These are phyloP conservation scores for Enteromius anoplus DNA, from an alignment of 2,797 vertebrate genomes.

Conservation along the genomic window DNA sequence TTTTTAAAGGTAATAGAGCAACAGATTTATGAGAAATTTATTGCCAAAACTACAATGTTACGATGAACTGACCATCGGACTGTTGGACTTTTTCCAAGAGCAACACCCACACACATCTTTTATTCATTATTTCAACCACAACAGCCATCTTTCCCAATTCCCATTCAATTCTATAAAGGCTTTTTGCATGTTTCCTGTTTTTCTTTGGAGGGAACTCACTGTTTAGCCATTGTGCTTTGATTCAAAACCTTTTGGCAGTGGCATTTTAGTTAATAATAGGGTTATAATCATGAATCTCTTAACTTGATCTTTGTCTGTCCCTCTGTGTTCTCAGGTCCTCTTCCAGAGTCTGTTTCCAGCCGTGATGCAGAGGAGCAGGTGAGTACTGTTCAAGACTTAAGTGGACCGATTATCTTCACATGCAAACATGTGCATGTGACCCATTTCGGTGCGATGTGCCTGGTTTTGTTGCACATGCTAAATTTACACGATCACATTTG, in stretches of 20 bases:
- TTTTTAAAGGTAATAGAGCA: no score
- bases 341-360: slow-evolving; percentile 80
- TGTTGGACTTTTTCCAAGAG: slow-evolving; percentile 9
- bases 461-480: background rate
- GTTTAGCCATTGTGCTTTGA: background rate
- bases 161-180: slow-evolving; percentile 1
- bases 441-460: background rate
- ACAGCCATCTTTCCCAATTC: slow-evolving; percentile 20
- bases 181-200: background rate
- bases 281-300: background rate
- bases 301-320: background rate
- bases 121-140: slow-evolving; percentile 39
- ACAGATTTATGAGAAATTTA: background rate
- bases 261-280: background rate
- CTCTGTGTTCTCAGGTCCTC: slow-evolving; percentile 71
- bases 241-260: background rate
- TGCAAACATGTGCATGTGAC: background rate
- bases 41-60: background rate
- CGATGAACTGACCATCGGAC: background rate
- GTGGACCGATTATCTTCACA: background rate
- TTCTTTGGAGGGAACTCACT: background rate
- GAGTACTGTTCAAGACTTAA: slow-evolving; percentile 52
- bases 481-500: background rate
- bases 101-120: slow-evolving; percentile 21
- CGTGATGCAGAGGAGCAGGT: slow-evolving; percentile 78